Conservation (phyloP, 2,888 invertebrate genomes). For the Eudasyphora cyanicolor region DNA sequence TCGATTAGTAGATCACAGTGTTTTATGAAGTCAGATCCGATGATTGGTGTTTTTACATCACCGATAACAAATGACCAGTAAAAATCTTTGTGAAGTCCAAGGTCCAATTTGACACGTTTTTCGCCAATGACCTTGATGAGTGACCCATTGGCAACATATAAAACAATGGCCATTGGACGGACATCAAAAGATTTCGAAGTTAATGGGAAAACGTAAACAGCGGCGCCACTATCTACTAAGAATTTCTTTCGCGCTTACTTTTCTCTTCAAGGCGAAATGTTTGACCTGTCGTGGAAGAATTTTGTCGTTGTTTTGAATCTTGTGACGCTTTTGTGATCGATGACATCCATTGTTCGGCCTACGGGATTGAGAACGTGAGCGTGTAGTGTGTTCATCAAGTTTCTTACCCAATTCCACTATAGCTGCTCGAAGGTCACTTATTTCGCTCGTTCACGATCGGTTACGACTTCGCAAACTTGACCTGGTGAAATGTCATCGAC, state of each 20-base stretch:
- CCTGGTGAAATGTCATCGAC: not conserved
- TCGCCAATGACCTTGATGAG: too few species aligned
- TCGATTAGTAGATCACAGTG: constrained; percentile 43
- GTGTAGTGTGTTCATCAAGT: constrained; percentile 47
- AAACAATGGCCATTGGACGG: not conserved
- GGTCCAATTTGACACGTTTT: not conserved
- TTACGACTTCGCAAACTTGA: not conserved
- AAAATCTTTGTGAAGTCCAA: too few species aligned
- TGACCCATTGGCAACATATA: constrained; percentile 10
- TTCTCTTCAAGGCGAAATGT: not conserved
- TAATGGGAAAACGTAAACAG: not conserved
- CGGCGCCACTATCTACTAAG: constrained; percentile 4
- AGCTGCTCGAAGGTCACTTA: too few species aligned
- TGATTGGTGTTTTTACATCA: constrained; percentile 5
- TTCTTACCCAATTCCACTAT: constrained; percentile 45
- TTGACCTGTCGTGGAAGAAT: not conserved
- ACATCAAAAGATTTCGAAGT: not conserved
- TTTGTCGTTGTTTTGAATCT: too few species aligned
- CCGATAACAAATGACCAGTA: too few species aligned
- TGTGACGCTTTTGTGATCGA: too few species aligned
- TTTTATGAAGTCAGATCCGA: not conserved
- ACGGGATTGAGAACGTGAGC: constrained; percentile 28
- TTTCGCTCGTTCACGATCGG: too few species aligned
- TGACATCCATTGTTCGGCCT: too few species aligned
- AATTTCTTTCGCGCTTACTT: not conserved